Percentiles rank a stretch among this genome's conserved stretches.
Conservation (phyloP, 2,113 vertebrate species). For the Salvelinus sp. region DNA sequence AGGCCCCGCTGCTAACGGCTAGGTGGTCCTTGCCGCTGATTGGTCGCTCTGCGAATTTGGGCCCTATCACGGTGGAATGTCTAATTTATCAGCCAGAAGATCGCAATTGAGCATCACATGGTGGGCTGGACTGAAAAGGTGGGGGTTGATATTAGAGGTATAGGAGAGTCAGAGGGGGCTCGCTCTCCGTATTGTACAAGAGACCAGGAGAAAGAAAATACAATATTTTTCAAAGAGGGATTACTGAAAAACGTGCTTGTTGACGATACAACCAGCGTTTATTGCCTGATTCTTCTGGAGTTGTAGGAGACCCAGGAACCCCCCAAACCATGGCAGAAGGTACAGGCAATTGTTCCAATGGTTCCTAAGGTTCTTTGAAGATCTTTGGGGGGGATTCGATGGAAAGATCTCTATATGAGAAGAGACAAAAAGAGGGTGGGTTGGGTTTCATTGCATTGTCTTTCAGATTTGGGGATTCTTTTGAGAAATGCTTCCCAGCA, state of each 20-base stretch:
- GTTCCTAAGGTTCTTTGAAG: slow-evolving; percentile 41
- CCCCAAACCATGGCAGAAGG: slow-evolving; percentile 69
- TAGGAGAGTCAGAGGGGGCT: slow-evolving; percentile 43
- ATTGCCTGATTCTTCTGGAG: slow-evolving; percentile 23
- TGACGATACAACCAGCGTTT: slow-evolving; percentile 23
- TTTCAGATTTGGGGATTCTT: slow-evolving; percentile 82
- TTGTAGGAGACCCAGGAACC: slow-evolving; percentile 45
- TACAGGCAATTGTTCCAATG: slow-evolving; percentile 31
- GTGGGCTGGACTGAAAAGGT: slow-evolving; percentile 66
- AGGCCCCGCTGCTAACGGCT: slow-evolving; percentile 23
- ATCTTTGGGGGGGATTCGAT: slow-evolving; percentile 14
- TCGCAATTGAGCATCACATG: slow-evolving; percentile 71
- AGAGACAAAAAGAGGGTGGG: slow-evolving; percentile 54
- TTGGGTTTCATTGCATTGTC: slow-evolving; percentile 73
- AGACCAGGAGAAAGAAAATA: slow-evolving; percentile 12
- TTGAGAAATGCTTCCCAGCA: slow-evolving; percentile 63
- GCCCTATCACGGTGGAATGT: slow-evolving; percentile 71
- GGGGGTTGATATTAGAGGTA: slow-evolving; percentile 41
- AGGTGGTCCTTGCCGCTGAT: slow-evolving; percentile 74
- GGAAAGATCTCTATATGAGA: slow-evolving; percentile 42
- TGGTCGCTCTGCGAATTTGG: slow-evolving; percentile 65
- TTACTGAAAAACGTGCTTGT: slow-evolving; percentile 19
- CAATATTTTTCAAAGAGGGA: slow-evolving; percentile 26
- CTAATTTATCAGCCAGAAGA: slow-evolving; percentile 72
- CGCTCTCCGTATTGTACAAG: slow-evolving; percentile 37